A percentile compares a stretch with the other conserved stretches of the same genome.
Evolutionary conservation across 2,888 invertebrate genomes (phyloP).

Genomic region (Invenusta paracnida): DNA sequence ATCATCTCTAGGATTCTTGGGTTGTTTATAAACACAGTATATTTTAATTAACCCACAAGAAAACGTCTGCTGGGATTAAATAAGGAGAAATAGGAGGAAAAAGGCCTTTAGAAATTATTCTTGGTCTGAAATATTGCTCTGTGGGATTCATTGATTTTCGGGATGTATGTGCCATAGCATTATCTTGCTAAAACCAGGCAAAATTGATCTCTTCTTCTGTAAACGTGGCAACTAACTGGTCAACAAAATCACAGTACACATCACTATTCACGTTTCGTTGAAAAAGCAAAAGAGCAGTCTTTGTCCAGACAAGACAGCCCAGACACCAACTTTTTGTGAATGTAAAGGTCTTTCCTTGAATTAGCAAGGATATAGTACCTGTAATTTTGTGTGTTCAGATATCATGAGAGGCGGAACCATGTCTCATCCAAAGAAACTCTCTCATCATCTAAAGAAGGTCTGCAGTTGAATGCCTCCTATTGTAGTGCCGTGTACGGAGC

Average conservation of each 20-base stretch:
- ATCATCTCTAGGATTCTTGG: neutral
- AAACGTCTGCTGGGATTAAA: no score
- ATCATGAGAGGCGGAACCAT: neutral
- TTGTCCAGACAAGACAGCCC: neutral
- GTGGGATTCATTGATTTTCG: no score
- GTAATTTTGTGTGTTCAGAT: neutral
- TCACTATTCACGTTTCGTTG: neutral
- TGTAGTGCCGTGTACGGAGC: neutral
- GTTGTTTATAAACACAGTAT: neutral
- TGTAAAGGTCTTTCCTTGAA: neutral
- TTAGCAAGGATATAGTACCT: neutral
- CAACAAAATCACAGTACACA: no score
- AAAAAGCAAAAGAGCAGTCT: slow-evolving; percentile 4
- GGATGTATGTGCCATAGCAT: neutral
- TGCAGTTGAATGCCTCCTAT: neutral
- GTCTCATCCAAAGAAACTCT: neutral
- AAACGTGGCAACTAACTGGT: neutral
- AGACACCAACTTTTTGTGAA: neutral
- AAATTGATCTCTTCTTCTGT: neutral
- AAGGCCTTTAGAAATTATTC: neutral
- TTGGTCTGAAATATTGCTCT: neutral
- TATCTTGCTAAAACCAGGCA: neutral
- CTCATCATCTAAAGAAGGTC: neutral
- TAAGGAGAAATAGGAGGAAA: neutral
- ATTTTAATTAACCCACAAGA: neutral